Conservation (phyloP, 1,140 invertebrate genomes). For the Drosophila setifemur region DNA sequence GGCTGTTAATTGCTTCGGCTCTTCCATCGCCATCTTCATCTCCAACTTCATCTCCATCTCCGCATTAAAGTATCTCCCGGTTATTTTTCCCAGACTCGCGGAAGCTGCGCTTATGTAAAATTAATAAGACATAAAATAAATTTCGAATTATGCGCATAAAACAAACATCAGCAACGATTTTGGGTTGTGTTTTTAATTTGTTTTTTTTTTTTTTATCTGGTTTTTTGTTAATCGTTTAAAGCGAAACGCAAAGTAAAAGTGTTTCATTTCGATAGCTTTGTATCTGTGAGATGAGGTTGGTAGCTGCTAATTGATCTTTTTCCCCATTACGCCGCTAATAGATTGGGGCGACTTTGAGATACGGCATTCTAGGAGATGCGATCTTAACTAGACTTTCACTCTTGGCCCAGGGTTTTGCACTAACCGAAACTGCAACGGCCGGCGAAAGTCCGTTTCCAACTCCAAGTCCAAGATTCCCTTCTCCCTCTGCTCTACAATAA, state of each 20-base stretch:
- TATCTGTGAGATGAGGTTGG: not conserved
- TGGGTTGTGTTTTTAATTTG: not conserved
- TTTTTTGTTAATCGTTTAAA: constrained; percentile 43
- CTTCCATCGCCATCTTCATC: too few relatives aligned
- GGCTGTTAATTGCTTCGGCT: constrained; percentile 44
- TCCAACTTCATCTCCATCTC: too few relatives aligned
- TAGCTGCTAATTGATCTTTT: constrained; percentile 37
- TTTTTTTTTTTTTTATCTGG: not conserved
- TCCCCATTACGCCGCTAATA: constrained; percentile 41
- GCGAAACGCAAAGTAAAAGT: constrained; percentile 65
- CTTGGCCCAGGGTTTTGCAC: not conserved
- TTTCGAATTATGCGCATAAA: constrained; percentile 67
- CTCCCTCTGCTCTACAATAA: too few relatives aligned
- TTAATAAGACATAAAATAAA: constrained; percentile 70
- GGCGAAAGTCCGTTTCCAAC: constrained; percentile 13
- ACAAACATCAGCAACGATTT: constrained; percentile 54
- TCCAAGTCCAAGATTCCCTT: not conserved
- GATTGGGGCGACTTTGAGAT: constrained; percentile 2
- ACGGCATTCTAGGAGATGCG: not conserved
- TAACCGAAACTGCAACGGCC: not conserved
- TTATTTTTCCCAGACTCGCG: constrained; percentile 46
- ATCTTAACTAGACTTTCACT: constrained; percentile 13
- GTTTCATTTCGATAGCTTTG: constrained; percentile 44
- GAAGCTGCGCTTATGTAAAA: constrained; percentile 62
- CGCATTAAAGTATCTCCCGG: not conserved